These are phyloP conservation scores for Leptura quadrifasciata DNA, from an alignment of 2,888 invertebrate genomes.

Conservation along the genomic window DNA sequence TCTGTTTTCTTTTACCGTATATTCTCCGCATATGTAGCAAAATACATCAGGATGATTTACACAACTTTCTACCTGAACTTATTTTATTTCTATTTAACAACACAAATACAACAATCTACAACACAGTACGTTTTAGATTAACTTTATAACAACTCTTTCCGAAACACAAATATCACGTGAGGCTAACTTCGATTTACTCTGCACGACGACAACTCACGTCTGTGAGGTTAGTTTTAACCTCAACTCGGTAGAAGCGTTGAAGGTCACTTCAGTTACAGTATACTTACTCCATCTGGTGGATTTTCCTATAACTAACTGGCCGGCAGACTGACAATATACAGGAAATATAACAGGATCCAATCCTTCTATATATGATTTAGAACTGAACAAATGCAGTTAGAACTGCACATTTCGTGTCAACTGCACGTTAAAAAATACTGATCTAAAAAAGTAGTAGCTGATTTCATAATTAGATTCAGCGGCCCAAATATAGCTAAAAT, in stretches of 20 bases:
- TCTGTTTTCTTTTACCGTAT: conserved; percentile 17
- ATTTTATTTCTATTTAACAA: conserved; percentile 12
- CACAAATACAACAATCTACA: conserved; percentile 21
- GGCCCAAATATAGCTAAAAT: conserved; percentile 7
- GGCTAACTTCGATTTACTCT: too few relatives aligned
- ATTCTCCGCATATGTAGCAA: conserved; percentile 19
- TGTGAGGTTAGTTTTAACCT: too few relatives aligned
- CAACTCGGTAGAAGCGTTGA: too few relatives aligned
- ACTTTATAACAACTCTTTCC: conserved; percentile 14
- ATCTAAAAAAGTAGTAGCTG: background rate
- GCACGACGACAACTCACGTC: background rate
- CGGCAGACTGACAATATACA: background rate
- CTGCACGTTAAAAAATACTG: background rate
- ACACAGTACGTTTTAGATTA: conserved; percentile 12
- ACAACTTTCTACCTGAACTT: conserved; percentile 20
- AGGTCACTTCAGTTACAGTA: too few relatives aligned
- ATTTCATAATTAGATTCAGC: conserved; percentile 16
- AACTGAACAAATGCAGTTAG: background rate
- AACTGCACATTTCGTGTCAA: background rate
- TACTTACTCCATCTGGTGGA: too few relatives aligned
- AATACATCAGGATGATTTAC: conserved; percentile 22
- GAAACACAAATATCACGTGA: conserved; percentile 10
- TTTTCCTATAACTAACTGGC: too few relatives aligned
- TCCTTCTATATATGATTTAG: background rate
- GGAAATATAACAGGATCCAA: background rate